These are phyloP conservation scores for Philonicus albiceps DNA, from an alignment of 2,888 invertebrate species.

Conservation along the genomic window DNA sequence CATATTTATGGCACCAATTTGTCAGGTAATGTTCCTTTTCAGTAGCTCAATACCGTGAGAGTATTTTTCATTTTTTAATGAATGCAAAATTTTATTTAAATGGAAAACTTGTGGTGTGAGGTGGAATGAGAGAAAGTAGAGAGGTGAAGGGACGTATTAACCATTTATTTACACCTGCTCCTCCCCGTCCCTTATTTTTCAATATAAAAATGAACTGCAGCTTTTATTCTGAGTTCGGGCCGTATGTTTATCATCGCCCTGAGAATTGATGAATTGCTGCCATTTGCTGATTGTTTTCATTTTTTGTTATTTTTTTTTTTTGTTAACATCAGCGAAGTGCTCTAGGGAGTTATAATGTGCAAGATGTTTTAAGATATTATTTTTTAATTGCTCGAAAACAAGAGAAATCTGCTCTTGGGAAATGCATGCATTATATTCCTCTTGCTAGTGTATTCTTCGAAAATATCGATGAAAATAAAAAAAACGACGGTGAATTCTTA, in stretches of 20 bases:
- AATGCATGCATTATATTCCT: not conserved
- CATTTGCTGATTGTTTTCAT: not conserved
- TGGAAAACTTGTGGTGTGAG: not conserved
- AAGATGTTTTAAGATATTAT: not conserved
- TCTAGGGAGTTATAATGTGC: not conserved
- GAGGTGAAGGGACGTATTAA: not conserved
- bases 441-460: not conserved
- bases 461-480: not conserved
- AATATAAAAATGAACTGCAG: not conserved
- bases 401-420: not conserved
- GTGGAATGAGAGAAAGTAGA: not conserved
- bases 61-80: slow-evolving; percentile 11
- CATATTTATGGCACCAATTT: slow-evolving; percentile 47
- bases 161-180: not conserved
- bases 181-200: not conserved
- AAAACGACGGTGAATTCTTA: not conserved
- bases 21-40: slow-evolving; percentile 45
- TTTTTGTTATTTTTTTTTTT: not conserved
- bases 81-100: not conserved
- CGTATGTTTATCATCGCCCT: not conserved
- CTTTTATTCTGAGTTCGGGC: not conserved
- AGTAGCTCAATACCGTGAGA: not conserved
- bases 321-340: not conserved
- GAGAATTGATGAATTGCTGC: not conserved
- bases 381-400: not conserved